Base-by-base conservation (phyloP, 2,888 invertebrate genomes). In the Pharmacophagus antenor region DNA sequence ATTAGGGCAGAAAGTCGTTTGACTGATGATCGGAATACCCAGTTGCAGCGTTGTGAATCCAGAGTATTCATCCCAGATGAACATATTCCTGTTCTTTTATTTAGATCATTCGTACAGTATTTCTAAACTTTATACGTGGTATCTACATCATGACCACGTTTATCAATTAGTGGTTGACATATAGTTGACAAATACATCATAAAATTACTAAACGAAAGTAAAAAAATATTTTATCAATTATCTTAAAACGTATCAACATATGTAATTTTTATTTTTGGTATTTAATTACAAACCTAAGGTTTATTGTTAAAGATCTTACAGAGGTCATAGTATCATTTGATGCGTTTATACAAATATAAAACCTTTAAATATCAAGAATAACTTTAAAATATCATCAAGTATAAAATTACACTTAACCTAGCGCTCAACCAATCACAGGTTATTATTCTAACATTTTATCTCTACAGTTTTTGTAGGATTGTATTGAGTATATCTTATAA, bases 341-440 rank as follows among this genome's bases (percentile, higher is more conserved):
- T n/a, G n/a, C n/a, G n/a, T n/a, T n/a, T n/a, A n/a, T n/a, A n/a
- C n/a, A n/a, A n/a, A 31, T 12, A 12, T 31, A 12, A 31, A 31
- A 12, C n/a, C n/a, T 31, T 31, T 2, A 12, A 10, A 31, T 31
- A 7, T 31, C 12, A 31, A 31, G 15, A 31, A 31, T 15, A 31
- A 31, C 31, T 12, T 31, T 10, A 10, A 31, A 7, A 2, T 31
- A 31, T 12, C 31, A 31, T 31, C 31, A 20, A 3, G 22, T 41
- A 41, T 41, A 20, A 50, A 44, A 41, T 53, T 53, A 25, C 53
- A 53, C 25, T 53, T 23, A 44, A 53, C 44, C 44, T 53, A 42
- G 4, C 27, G 44, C 25, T 18, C 25, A 41, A 17, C 18, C 42
- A 44, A 42, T 53, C 52, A 17, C 53, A 42, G 20, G 53, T 31